Conservation (phyloP, 2,797 vertebrate genomes). For the Tragelaphus eurycerus region DNA sequence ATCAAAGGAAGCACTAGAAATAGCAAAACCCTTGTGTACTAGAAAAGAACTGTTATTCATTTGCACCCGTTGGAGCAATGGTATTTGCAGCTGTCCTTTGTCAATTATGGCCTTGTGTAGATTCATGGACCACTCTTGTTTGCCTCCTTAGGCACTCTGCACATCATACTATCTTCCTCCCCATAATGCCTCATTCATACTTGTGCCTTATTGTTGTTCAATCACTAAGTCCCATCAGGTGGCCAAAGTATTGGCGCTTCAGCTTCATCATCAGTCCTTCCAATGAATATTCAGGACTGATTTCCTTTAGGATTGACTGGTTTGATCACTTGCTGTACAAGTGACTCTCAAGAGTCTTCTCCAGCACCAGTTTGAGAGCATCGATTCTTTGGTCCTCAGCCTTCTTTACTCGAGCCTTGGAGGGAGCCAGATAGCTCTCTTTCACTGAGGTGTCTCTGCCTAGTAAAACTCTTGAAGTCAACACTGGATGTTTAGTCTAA, state of each 20-base stretch:
- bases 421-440: neutral
- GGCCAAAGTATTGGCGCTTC: neutral
- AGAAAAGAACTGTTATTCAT: neutral
- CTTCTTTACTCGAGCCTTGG: neutral
- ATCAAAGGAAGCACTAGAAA: neutral
- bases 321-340: neutral
- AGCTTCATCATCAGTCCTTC: neutral
- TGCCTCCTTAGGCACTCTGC: neutral
- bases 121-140: neutral
- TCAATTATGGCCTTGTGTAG: neutral
- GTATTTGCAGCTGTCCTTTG: neutral
- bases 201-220: neutral
- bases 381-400: neutral
- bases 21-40: neutral
- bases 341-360: neutral
- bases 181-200: neutral
- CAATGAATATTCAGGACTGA: neutral
- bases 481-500: neutral
- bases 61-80: neutral
- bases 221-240: neutral
- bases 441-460: neutral
- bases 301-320: neutral
- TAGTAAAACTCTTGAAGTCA: conserved; percentile 40
- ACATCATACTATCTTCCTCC: neutral
- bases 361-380: neutral